Evolutionary conservation across 1,140 invertebrate genomes (phyloP).

Genomic region (Andrena cerasifolii): DNA sequence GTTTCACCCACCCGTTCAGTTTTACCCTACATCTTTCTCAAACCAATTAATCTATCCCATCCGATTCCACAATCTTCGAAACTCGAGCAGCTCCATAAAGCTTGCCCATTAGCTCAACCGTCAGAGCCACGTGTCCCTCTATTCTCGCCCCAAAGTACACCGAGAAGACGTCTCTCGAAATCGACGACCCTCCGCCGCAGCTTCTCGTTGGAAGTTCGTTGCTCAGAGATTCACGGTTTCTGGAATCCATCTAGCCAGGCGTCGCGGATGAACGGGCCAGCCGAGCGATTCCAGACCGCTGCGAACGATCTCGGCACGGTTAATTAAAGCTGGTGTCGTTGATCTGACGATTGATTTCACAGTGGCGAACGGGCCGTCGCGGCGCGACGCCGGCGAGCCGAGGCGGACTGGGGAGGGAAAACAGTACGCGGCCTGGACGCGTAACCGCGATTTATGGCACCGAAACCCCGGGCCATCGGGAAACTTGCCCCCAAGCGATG

Average conservation of each 20-base stretch:
- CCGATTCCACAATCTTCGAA: no score
- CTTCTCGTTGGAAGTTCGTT: not conserved
- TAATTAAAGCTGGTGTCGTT: conserved; percentile 12
- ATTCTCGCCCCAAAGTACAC: no score
- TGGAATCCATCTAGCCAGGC: not conserved
- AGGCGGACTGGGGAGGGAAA: not conserved
- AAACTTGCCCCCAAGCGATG: not conserved
- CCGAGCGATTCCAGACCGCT: not conserved
- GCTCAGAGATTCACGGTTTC: not conserved
- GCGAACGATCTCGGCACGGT: not conserved
- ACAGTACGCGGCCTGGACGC: not conserved
- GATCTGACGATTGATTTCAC: conserved; percentile 6
- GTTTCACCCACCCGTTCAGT: no score
- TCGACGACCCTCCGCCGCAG: no score
- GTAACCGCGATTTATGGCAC: not conserved
- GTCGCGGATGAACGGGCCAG: not conserved
- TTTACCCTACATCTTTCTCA: no score
- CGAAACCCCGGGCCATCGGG: not conserved
- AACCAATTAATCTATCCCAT: no score
- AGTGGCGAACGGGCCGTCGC: not conserved
- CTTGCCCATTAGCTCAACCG: no score
- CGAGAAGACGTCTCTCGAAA: no score
- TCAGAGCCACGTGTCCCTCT: no score
- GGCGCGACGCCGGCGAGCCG: not conserved
- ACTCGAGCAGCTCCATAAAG: no score